A percentile compares a stretch with the other conserved stretches of the same genome.
Conservation (phyloP, 1,140 invertebrate genomes). For the Drosophila saltans region DNA sequence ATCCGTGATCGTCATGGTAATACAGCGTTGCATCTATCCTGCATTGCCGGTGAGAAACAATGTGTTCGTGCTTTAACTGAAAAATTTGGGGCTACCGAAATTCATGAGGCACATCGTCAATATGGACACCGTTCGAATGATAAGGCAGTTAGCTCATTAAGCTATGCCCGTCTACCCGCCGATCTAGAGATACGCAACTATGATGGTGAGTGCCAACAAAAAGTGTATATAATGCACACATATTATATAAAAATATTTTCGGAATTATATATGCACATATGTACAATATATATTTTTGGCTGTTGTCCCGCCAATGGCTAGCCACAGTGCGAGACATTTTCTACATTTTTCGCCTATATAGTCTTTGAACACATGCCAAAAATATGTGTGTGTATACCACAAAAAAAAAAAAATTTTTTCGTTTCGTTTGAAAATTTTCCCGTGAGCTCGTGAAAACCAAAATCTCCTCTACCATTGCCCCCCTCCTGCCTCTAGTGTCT, state of each 20-base stretch:
- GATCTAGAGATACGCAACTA: conserved; percentile 91
- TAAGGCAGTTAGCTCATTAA: conserved; percentile 73
- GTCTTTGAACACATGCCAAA: conserved; percentile 62
- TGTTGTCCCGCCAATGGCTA: conserved; percentile 78
- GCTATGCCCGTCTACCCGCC: conserved; percentile 84
- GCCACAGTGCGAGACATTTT: conserved; percentile 75
- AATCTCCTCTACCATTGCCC: not conserved
- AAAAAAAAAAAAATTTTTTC: conserved; percentile 6
- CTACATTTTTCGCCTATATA: conserved; percentile 37
- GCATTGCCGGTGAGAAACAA: conserved; percentile 86
- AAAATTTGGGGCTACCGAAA: conserved; percentile 85
- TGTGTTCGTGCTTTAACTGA: conserved; percentile 87
- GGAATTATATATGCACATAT: conserved; percentile 22
- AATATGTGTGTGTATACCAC: conserved; percentile 42
- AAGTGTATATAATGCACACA: not conserved
- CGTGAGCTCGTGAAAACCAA: conserved; percentile 26
- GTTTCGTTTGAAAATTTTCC: conserved; percentile 57
- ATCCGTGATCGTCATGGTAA: conserved; percentile 87
- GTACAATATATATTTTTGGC: conserved; percentile 36
- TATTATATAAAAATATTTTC: too few relatives aligned
- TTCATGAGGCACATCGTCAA: conserved; percentile 82
- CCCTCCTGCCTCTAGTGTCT: conserved; percentile 13
- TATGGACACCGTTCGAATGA: conserved; percentile 78
- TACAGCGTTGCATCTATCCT: conserved; percentile 89
- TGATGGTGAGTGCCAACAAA: conserved; percentile 86